Percentiles rank a stretch among this genome's conserved stretches.
These are phyloP conservation scores for Keiferia lycopersicella DNA, from an alignment of 2,888 invertebrate species.

Conservation along the genomic window DNA sequence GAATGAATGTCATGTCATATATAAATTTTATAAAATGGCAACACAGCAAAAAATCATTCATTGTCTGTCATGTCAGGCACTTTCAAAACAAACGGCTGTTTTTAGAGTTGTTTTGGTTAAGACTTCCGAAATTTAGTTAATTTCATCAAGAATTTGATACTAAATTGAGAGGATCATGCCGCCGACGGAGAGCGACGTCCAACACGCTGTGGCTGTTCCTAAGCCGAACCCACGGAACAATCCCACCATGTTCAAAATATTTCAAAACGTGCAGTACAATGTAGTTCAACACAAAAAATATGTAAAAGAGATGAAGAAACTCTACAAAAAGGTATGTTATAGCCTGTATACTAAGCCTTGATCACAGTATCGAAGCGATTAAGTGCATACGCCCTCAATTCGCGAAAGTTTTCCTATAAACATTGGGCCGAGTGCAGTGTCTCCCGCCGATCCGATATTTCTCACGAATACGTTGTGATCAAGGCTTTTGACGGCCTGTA, in stretches of 20 bases:
- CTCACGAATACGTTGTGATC: no score
- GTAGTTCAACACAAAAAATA: conserved; percentile 85
- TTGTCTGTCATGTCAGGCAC: not conserved
- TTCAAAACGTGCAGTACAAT: conserved; percentile 84
- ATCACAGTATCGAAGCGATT: no score
- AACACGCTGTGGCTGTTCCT: conserved; percentile 41
- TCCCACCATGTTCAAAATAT: conserved; percentile 76
- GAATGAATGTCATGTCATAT: no score
- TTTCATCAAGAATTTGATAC: no score
- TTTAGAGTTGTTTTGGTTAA: not conserved
- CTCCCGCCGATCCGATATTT: no score
- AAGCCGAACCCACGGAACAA: conserved; percentile 72
- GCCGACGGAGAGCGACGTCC: conserved; percentile 51
- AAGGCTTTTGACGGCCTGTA: no score
- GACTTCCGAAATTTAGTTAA: not conserved
- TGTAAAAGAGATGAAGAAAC: conserved; percentile 81
- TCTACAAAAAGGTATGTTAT: conserved; percentile 77
- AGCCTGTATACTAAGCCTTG: no score
- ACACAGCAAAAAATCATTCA: no score
- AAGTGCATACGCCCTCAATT: no score
- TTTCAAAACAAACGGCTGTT: conserved; percentile 1
- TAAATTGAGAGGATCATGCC: conserved; percentile 48
- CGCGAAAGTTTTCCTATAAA: no score
- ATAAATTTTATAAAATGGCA: no score
- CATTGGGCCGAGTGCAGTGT: no score